phyloP scores from a whole-genome alignment of 2,888 invertebrate species.

The Campoplex nolae region DNA sequence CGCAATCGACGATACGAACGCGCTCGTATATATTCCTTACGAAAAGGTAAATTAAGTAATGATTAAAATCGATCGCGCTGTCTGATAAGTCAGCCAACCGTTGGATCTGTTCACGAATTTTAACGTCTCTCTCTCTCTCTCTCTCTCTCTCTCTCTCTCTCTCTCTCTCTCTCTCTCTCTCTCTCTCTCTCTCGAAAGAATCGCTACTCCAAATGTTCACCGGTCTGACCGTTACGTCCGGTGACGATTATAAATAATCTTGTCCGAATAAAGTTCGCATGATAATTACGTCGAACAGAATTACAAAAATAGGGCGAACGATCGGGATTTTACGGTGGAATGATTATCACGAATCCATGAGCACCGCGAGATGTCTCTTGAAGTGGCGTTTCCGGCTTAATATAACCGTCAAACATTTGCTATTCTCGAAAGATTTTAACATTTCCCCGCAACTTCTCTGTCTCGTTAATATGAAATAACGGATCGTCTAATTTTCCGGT shows the following conservation, averaged over 20 bases:
- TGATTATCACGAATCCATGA: slow-evolving; percentile 26
- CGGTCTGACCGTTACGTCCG: not conserved
- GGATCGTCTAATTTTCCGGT: not conserved
- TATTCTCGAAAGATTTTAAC: slow-evolving; percentile 26
- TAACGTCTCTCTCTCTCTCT: no score
- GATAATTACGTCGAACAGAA: not conserved
- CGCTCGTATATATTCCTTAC: slow-evolving; percentile 12
- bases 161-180: no score
- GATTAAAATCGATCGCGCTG: slow-evolving; percentile 1
- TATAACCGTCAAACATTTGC: not conserved
- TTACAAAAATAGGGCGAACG: slow-evolving; percentile 23
- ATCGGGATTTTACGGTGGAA: slow-evolving; percentile 9
- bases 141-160: no score
- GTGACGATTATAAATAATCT: slow-evolving; percentile 29
- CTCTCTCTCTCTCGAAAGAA: not conserved
- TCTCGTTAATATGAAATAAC: slow-evolving; percentile 12
- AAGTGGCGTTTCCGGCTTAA: slow-evolving; percentile 55
- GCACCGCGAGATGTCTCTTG: not conserved
- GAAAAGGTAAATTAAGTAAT: slow-evolving; percentile 1
- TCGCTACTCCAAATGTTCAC: not conserved
- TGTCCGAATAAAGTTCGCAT: not conserved
- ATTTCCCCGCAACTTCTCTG: not conserved
- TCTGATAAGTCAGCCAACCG: slow-evolving; percentile 23
- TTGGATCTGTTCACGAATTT: slow-evolving; percentile 49
- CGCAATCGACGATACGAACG: slow-evolving; percentile 58